Evolutionary conservation across 2,113 vertebrate genomes (phyloP).

Genomic region (Platichthys flesus): DNA sequence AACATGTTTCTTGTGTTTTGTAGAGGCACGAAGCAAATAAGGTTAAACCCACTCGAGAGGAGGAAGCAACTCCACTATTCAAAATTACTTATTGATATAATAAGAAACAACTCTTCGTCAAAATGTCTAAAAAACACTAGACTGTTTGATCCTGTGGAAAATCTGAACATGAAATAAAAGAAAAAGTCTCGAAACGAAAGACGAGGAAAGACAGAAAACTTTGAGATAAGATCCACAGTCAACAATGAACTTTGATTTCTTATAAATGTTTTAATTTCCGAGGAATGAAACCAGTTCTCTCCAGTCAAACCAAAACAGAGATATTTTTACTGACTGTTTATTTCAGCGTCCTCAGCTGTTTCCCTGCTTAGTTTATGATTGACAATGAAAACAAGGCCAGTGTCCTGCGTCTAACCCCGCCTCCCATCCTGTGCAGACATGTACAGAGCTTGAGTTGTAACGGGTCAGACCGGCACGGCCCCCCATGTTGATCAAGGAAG

Average conservation of each 20-base stretch:
- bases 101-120: too few relatives aligned
- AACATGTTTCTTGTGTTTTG: not conserved
- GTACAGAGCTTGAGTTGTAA: not conserved
- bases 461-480: not conserved
- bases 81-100: too few relatives aligned
- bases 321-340: not conserved
- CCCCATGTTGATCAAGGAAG: slow-evolving; percentile 29
- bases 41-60: too few relatives aligned
- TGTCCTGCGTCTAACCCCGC: not conserved
- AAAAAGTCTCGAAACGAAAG: not conserved
- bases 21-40: too few relatives aligned
- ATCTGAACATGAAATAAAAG: not conserved
- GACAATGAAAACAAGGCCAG: not conserved
- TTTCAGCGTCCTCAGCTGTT: slow-evolving; percentile 11
- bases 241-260: too few relatives aligned
- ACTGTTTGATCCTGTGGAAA: not conserved
- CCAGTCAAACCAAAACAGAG: not conserved
- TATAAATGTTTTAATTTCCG: not conserved
- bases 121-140: too few relatives aligned
- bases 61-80: too few relatives aligned
- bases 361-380: slow-evolving; percentile 5
- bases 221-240: too few relatives aligned
- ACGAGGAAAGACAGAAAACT: not conserved
- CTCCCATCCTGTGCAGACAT: not conserved
- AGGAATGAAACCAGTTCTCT: not conserved